These are phyloP conservation scores for Caenorhabditis tropicalis DNA, from an alignment of 1,140 invertebrate species.

Conservation along the genomic window DNA sequence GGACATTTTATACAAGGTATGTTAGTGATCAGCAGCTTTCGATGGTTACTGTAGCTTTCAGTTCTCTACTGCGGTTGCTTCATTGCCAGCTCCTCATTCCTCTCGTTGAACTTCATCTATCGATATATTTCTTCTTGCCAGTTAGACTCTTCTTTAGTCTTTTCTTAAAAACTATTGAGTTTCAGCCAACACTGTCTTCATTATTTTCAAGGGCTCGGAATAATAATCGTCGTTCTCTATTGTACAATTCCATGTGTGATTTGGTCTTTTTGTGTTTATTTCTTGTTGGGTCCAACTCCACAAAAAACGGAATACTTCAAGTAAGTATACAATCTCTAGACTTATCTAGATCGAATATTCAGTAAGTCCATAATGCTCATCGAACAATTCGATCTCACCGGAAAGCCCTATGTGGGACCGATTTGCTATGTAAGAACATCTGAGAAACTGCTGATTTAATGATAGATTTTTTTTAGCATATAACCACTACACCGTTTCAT, in stretches of 20 bases:
- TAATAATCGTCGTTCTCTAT: not conserved
- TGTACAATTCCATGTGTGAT: not conserved
- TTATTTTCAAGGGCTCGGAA: not conserved
- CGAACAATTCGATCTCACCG: not conserved
- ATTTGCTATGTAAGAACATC: not conserved
- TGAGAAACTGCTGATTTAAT: too few relatives aligned
- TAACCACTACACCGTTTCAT: not conserved
- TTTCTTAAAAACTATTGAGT: not conserved
- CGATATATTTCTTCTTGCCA: constrained; percentile 5
- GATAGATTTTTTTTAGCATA: not conserved
- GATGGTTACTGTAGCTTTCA: not conserved
- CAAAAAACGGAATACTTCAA: not conserved
- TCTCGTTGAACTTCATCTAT: not conserved
- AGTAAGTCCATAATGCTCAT: not conserved
- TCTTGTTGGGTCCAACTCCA: not conserved
- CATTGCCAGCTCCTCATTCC: not conserved
- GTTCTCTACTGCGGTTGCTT: not conserved
- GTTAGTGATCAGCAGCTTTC: not conserved
- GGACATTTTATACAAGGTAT: not conserved
- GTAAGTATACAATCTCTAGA: not conserved
- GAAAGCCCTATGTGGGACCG: not conserved
- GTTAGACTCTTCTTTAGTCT: not conserved
- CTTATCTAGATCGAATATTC: not conserved
- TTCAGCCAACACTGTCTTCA: not conserved
- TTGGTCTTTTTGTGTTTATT: not conserved